These are phyloP conservation scores for Brachionichthys hirsutus DNA, from an alignment of 2,113 vertebrate genomes.

Conservation along the genomic window DNA sequence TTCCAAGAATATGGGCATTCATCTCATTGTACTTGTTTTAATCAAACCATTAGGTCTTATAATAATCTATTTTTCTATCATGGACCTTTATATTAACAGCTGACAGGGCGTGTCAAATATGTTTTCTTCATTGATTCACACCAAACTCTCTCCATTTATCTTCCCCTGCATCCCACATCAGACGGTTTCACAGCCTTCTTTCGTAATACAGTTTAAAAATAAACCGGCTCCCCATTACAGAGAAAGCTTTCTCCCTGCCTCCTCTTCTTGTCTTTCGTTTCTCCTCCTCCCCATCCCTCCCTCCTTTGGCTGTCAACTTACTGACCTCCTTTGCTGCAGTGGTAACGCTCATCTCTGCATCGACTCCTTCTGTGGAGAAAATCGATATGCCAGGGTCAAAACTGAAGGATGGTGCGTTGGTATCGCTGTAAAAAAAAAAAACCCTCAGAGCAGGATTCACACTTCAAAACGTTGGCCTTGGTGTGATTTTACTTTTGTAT, in stretches of 20 bases:
- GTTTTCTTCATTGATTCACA: too few relatives aligned
- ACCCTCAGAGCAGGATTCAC: constrained; percentile 51
- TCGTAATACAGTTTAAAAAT: constrained; percentile 35
- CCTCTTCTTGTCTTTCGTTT: constrained; percentile 15
- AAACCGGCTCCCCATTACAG: constrained; percentile 20
- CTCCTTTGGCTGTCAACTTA: constrained; percentile 58
- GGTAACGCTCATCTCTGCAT: constrained; percentile 51
- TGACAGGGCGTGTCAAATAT: too few relatives aligned
- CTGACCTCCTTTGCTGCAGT: constrained; percentile 67
- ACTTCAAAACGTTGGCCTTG: too few relatives aligned
- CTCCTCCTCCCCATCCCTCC: constrained; percentile 19
- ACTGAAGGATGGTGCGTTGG: constrained; percentile 49
- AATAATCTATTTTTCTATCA: too few relatives aligned
- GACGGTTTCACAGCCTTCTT: constrained; percentile 17
- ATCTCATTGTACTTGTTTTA: too few relatives aligned
- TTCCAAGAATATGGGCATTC: too few relatives aligned
- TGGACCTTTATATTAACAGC: too few relatives aligned
- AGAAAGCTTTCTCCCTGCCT: constrained; percentile 20
- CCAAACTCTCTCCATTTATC: not conserved
- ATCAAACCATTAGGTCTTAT: too few relatives aligned
- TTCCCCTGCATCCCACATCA: constrained; percentile 2
- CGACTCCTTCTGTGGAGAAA: constrained; percentile 61
- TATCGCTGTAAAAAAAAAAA: constrained; percentile 41
- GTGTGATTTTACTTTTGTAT: too few relatives aligned
- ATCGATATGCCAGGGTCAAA: constrained; percentile 65